Conservation (phyloP, 2,113 vertebrate genomes). For the Rattus rattus region DNA sequence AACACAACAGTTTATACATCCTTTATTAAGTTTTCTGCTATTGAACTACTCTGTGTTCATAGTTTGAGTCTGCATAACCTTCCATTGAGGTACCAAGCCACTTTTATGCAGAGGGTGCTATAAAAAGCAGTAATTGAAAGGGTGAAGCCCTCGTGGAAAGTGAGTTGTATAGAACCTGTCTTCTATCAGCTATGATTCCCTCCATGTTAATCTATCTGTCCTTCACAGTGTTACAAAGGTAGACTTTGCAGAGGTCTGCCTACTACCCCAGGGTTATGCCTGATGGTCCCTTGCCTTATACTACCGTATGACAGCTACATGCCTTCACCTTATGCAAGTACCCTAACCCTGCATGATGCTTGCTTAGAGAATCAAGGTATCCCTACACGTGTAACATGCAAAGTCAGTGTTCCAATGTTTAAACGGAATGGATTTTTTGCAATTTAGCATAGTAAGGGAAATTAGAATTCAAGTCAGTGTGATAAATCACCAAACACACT, state of each 20-base stretch:
- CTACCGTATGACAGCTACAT: background rate
- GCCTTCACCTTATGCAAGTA: background rate
- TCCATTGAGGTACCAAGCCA: background rate
- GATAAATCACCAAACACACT: slow-evolving; percentile 68
- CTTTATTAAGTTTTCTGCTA: background rate
- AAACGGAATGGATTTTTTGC: slow-evolving; percentile 70
- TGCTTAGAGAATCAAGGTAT: slow-evolving; percentile 23
- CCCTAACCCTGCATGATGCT: background rate
- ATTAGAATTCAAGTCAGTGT: slow-evolving; percentile 68
- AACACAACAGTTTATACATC: background rate
- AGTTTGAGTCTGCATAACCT: background rate
- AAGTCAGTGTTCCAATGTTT: slow-evolving; percentile 44
- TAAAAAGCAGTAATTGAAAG: background rate
- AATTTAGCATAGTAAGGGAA: slow-evolving; percentile 64
- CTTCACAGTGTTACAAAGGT: background rate
- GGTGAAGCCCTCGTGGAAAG: background rate
- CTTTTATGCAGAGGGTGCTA: background rate
- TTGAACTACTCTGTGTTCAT: background rate
- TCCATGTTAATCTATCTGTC: background rate
- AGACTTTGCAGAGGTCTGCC: background rate
- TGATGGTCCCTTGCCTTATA: background rate
- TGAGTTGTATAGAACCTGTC: background rate
- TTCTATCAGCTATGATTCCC: background rate
- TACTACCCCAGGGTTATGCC: too few relatives aligned
- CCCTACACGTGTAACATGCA: background rate